Evolutionary conservation across 2,113 vertebrate genomes (phyloP).

Genomic region (Etheostoma spectabile): DNA sequence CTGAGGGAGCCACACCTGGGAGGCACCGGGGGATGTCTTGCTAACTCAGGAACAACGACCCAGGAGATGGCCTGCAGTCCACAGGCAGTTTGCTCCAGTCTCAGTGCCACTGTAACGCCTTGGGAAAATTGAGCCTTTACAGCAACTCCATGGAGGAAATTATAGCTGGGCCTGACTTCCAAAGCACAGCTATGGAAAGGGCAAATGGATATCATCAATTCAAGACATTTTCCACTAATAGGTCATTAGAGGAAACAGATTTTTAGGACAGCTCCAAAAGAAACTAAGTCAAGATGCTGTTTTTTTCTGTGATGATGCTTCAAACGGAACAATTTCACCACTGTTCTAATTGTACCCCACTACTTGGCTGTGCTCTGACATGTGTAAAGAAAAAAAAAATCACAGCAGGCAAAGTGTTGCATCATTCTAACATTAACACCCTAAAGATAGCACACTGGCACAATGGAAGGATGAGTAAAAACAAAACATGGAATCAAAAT

Average conservation of each 20-base stretch:
- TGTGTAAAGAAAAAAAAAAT: conserved; percentile 63
- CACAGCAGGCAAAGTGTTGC: conserved; percentile 71
- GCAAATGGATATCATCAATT: conserved; percentile 71
- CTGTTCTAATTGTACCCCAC: conserved; percentile 60
- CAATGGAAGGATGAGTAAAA: conserved; percentile 54
- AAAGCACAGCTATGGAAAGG: conserved; percentile 64
- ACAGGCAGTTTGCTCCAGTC: conserved; percentile 48
- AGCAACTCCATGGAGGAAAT: conserved; percentile 52
- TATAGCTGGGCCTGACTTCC: conserved; percentile 48
- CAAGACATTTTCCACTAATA: conserved; percentile 52
- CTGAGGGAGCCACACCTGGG: conserved; percentile 82
- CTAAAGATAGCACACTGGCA: conserved; percentile 65
- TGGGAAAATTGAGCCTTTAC: conserved; percentile 43
- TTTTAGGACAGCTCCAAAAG: conserved; percentile 54
- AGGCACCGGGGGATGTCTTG: conserved; percentile 66
- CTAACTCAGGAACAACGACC: conserved; percentile 73
- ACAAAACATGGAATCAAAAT: conserved; percentile 52
- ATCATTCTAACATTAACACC: conserved; percentile 76
- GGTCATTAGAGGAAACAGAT: conserved; percentile 64
- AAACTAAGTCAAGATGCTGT: conserved; percentile 56
- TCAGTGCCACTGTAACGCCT: conserved; percentile 12
- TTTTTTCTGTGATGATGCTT: conserved; percentile 49
- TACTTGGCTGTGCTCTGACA: conserved; percentile 61
- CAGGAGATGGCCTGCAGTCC: conserved; percentile 58
- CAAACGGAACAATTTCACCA: conserved; percentile 52